phyloP scores from a whole-genome alignment of 2,797 vertebrate species.

The Clamator glandarius region DNA sequence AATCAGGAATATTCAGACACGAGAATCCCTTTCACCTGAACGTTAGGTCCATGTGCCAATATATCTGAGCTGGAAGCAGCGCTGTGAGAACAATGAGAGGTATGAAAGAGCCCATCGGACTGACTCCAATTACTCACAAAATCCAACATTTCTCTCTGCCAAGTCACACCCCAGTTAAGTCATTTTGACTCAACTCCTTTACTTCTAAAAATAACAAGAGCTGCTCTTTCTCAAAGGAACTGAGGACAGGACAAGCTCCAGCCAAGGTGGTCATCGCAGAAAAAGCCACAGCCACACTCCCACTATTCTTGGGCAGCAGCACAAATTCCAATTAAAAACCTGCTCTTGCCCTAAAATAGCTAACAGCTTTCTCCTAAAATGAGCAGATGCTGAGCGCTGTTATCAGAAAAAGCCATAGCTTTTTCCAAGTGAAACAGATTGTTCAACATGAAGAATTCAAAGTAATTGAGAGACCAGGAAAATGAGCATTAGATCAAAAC shows the following conservation, averaged over 20 bases:
- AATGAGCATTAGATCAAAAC: neutral
- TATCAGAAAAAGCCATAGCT: neutral
- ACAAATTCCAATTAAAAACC: neutral
- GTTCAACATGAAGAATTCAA: slow-evolving; percentile 14
- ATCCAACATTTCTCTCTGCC: neutral
- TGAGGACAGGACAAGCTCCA: neutral
- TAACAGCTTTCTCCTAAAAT: neutral
- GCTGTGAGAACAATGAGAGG: neutral
- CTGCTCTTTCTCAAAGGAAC: neutral
- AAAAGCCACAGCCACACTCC: neutral
- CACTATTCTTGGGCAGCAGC: neutral
- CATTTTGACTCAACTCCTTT: neutral
- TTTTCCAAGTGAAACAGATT: slow-evolving; percentile 29
- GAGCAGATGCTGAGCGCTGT: slow-evolving; percentile 13
- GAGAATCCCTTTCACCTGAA: neutral
- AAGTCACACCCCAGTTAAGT: neutral
- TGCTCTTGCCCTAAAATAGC: neutral
- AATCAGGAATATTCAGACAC: rapidly evolving
- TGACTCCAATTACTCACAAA: neutral
- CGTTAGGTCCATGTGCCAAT: rapidly evolving
- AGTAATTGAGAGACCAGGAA: neutral
- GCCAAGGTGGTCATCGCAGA: neutral
- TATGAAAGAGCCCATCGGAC: rapidly evolving
- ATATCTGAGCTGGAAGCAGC: rapidly evolving
- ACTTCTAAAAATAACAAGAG: neutral